Conservation (phyloP, 1,140 invertebrate genomes). For the Drosophila ananassae region DNA sequence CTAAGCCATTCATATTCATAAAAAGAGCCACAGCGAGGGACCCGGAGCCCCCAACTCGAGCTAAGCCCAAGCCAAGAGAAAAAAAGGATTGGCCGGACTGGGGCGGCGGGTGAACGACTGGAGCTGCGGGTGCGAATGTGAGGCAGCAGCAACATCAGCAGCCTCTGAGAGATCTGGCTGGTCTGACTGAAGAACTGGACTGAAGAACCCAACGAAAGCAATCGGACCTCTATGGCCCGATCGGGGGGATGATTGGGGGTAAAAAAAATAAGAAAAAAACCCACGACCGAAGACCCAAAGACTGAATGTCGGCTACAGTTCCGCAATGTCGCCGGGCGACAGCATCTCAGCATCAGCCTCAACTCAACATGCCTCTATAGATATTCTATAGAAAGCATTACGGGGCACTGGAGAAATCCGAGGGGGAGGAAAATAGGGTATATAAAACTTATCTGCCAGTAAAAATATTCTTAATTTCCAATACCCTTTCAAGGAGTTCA, state of each 20-base stretch:
- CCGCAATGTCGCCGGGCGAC: slow-evolving; percentile 79
- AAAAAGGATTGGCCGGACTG: slow-evolving; percentile 45
- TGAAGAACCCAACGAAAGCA: slow-evolving; percentile 46
- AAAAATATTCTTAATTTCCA: slow-evolving; percentile 37
- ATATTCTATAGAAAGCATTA: slow-evolving; percentile 33
- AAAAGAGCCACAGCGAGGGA: slow-evolving; percentile 62
- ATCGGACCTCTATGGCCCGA: slow-evolving; percentile 21
- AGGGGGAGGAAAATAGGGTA: slow-evolving; percentile 83
- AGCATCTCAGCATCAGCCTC: slow-evolving; percentile 71
- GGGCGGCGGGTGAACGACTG: slow-evolving; percentile 35
- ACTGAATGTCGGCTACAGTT: slow-evolving; percentile 74
- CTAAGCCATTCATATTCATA: slow-evolving; percentile 83
- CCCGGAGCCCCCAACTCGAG: slow-evolving; percentile 26
- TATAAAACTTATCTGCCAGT: slow-evolving; percentile 21
- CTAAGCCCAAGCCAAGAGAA: slow-evolving; percentile 33
- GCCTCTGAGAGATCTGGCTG: slow-evolving; percentile 22
- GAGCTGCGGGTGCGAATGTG: slow-evolving; percentile 17
- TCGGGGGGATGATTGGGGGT: slow-evolving; percentile 4
- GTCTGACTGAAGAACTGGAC: slow-evolving; percentile 40
- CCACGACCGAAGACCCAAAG: slow-evolving; percentile 55
- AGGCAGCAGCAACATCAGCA: slow-evolving; percentile 19
- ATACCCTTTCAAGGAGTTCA: slow-evolving; percentile 6
- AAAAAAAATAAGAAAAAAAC: slow-evolving; percentile 11
- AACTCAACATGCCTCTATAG: slow-evolving; percentile 50
- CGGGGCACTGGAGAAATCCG: slow-evolving; percentile 19